Evolutionary conservation across 1,140 invertebrate genomes (phyloP), one percentile per base, ranked within the genome.

Genomic region (Cotesia glomerata): DNA sequence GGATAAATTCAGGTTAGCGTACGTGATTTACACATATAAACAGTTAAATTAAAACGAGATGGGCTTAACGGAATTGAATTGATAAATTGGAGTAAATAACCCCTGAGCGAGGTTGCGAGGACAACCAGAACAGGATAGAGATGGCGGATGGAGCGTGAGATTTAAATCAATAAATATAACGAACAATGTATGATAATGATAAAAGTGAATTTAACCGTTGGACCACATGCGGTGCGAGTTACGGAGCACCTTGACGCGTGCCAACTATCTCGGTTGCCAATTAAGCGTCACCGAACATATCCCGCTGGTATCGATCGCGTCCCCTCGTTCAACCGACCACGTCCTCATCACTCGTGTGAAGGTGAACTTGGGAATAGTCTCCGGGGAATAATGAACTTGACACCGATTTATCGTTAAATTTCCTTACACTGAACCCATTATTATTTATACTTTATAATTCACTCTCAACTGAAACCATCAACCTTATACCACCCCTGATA

Each of bases 201-300:
- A 52, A 64, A 64, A 26, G 45, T 64, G 18, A 49, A 35, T 45
- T 13, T 51, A 67, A 67, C 34, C 5, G 56, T 35, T 62, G 69
- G 61, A 34, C 69, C 26, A 54, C 36, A 65, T 65, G 63, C 49
- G 63, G 18, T 14, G 36, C 49, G 69, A 71, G 62, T 71, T 64
- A 71, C 49, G 13, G 49, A 71, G 26, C 52, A 63, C 69, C 69
- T 71, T 71, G 69, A 71, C 69, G 69, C 69, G 69, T 71, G 69
- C 69, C 69, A 71, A 54, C 69, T 71, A 56, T 71, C 68, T 59
- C 68, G 49, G 49, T 35, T 67, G 26, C 51, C 65, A 67, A 67
- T 67, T 67, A 67, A 67, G 16, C 56, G 16, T 36, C 67, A 69
- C 67, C 67, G 45, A 65, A 36, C 45, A 65, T 61, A 18, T 45